These are phyloP conservation scores for Erpornis zantholeuca DNA, from an alignment of 2,113 vertebrate genomes.

Conservation along the genomic window DNA sequence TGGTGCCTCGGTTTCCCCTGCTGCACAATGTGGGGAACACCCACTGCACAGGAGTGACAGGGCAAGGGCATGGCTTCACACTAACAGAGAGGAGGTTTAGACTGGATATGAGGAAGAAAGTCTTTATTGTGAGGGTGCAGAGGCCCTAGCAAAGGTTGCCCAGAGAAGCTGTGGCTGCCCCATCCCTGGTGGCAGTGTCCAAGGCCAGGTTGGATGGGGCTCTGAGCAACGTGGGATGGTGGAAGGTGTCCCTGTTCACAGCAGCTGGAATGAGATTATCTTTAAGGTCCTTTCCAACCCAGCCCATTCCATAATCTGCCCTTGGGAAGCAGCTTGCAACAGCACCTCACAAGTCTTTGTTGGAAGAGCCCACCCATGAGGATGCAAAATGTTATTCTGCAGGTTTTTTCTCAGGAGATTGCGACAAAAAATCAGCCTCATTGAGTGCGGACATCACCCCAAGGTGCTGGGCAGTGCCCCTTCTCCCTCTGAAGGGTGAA, in stretches of 20 bases:
- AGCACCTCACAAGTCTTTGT: not conserved
- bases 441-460: not conserved
- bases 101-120: not conserved
- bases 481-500: not conserved
- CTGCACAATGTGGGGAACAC: not conserved
- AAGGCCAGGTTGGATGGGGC: not conserved
- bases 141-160: not conserved
- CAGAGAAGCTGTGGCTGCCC: not conserved
- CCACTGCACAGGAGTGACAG: not conserved
- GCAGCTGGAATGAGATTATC: not conserved
- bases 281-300: not conserved
- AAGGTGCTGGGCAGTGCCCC: not conserved
- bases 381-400: not conserved
- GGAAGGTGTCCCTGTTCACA: not conserved
- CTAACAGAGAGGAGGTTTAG: not conserved
- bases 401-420: not conserved
- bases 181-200: not conserved
- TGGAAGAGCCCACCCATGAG: not conserved
- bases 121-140: accelerated
- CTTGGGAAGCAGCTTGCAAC: not conserved
- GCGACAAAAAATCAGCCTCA: not conserved
- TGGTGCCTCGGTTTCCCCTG: not conserved
- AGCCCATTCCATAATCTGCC: not conserved
- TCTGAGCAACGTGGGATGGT: not conserved
- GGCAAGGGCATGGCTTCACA: not conserved